Percentiles rank a stretch among this genome's conserved stretches.
Evolutionary conservation across 2,888 invertebrate genomes (phyloP).

Genomic region (Rhagium mordax): DNA sequence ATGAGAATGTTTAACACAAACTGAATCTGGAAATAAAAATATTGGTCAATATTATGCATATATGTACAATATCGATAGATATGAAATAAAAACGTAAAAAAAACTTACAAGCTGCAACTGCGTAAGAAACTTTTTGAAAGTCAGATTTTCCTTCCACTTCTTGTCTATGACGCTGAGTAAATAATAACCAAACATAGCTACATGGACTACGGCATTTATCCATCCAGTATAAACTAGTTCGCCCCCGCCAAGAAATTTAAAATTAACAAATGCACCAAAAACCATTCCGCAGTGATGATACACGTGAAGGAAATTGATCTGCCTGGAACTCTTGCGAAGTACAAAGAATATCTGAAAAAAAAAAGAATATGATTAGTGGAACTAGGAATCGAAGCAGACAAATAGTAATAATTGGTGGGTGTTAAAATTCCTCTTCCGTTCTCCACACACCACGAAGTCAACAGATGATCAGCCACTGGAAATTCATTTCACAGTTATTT

Average conservation of each 20-base stretch:
- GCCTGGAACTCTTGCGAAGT: constrained; percentile 83
- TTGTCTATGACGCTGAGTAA: constrained; percentile 81
- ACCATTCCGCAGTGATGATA: constrained; percentile 89
- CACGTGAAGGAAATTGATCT: constrained; percentile 85
- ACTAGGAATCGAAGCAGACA: too few relatives aligned
- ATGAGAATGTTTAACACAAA: constrained; percentile 74
- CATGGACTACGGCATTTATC: constrained; percentile 82
- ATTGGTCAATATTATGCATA: background rate
- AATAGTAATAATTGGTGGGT: too few relatives aligned
- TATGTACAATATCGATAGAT: too few relatives aligned
- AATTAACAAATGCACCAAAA: constrained; percentile 75
- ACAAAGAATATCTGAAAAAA: constrained; percentile 77
- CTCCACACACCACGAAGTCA: too few relatives aligned
- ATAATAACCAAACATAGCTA: constrained; percentile 86
- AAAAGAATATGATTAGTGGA: too few relatives aligned
- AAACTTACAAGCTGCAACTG: constrained; percentile 80
- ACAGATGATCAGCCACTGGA: too few relatives aligned
- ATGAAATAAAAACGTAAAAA: background rate
- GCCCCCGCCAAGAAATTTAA: constrained; percentile 77
- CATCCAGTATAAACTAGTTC: constrained; percentile 77
- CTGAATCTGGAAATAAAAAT: constrained; percentile 70
- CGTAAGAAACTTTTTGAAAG: constrained; percentile 89
- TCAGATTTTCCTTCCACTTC: constrained; percentile 77
- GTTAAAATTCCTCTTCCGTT: too few relatives aligned
- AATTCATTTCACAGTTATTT: too few relatives aligned